A percentile compares a stretch with the other conserved stretches of the same genome.
Evolutionary conservation across 2,113 vertebrate genomes (phyloP).

Genomic region (Grus americana): DNA sequence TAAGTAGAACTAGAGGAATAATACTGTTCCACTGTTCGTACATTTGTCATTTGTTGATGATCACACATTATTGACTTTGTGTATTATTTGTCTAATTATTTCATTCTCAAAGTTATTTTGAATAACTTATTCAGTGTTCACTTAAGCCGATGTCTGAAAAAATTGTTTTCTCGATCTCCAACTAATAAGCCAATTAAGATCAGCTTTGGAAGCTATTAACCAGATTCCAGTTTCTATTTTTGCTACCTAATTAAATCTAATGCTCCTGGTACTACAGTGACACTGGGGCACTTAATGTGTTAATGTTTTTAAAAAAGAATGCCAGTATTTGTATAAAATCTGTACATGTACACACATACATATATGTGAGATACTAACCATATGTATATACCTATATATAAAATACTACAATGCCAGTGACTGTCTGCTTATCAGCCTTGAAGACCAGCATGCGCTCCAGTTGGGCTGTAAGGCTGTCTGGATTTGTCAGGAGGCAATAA

Average conservation of each 20-base stretch:
- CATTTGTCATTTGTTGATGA: neutral
- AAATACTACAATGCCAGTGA: neutral
- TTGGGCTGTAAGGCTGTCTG: neutral
- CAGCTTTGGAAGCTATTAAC: neutral
- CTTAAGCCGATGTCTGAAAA: neutral
- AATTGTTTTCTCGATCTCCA: neutral
- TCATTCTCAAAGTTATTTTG: neutral
- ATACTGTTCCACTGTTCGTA: neutral
- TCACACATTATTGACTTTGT: slow-evolving; percentile 6
- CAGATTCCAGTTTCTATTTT: slow-evolving; percentile 12
- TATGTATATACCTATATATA: neutral
- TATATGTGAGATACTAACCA: neutral
- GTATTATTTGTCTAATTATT: slow-evolving; percentile 29
- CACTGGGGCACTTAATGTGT: neutral
- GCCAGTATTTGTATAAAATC: neutral
- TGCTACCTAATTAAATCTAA: neutral
- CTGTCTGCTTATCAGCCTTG: neutral
- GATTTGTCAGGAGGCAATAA: neutral
- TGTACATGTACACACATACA: neutral
- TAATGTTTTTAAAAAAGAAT: neutral
- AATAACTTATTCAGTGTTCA: neutral
- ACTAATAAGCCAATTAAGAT: slow-evolving; percentile 27
- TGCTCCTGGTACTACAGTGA: neutral
- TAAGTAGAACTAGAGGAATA: neutral
- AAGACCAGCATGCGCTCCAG: neutral